These are phyloP conservation scores for Nothobranchius furzeri DNA, from an alignment of 2,113 vertebrate species.

Conservation along the genomic window DNA sequence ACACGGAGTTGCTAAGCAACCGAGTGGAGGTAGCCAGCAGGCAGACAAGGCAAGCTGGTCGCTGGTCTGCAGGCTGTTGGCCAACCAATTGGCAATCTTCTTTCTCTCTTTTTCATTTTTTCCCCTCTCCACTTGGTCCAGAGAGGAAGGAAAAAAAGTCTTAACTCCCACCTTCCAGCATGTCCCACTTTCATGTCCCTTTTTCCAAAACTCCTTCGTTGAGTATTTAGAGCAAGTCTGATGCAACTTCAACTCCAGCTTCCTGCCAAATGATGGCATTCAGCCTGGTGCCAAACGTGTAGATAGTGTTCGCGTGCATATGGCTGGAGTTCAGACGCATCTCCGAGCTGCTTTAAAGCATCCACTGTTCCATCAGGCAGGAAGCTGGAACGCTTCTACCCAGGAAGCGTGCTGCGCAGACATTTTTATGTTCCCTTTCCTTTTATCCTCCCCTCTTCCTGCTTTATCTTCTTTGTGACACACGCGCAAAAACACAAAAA, in stretches of 20 bases:
- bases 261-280: slow-evolving; percentile 54
- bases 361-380: slow-evolving; percentile 34
- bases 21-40: slow-evolving; percentile 59
- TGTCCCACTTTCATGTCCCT: slow-evolving; percentile 73
- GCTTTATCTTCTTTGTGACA: slow-evolving; percentile 6
- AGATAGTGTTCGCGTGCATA: slow-evolving; percentile 23
- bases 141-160: slow-evolving; percentile 38
- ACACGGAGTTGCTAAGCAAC: slow-evolving; percentile 79
- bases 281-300: slow-evolving; percentile 34
- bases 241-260: slow-evolving; percentile 51
- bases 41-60: slow-evolving; percentile 58
- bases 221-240: slow-evolving; percentile 57
- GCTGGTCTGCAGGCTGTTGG: slow-evolving; percentile 63
- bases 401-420: slow-evolving; percentile 15
- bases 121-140: slow-evolving; percentile 52
- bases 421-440: slow-evolving; percentile 53
- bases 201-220: slow-evolving; percentile 63
- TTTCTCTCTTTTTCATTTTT: slow-evolving; percentile 46
- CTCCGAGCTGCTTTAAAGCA: slow-evolving; percentile 23
- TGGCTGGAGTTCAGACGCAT: slow-evolving; percentile 34
- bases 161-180: slow-evolving; percentile 61
- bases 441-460: slow-evolving; percentile 21
- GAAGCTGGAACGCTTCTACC: slow-evolving; percentile 21
- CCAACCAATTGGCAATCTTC: slow-evolving; percentile 72
- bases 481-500: slow-evolving; percentile 53